A percentile compares a stretch with the other conserved stretches of the same genome.
Conservation (phyloP, 2,113 vertebrate species). For the Mustela lutreola region DNA sequence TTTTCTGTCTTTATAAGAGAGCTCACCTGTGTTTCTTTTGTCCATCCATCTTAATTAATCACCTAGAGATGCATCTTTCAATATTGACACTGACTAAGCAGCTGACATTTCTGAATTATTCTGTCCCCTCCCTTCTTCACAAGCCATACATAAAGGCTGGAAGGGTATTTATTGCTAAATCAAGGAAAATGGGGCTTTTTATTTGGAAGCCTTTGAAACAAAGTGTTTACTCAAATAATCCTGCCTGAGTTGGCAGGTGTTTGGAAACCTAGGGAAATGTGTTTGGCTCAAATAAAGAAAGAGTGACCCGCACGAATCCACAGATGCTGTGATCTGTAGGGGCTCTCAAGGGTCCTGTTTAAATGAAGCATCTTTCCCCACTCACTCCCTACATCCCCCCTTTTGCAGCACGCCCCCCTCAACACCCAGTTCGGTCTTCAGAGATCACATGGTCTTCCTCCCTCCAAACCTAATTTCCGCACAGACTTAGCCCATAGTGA, state of each 20-base stretch:
- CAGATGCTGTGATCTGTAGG: not conserved
- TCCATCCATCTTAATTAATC: not conserved
- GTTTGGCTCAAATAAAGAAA: not conserved
- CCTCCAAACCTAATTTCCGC: not conserved
- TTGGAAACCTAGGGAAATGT: not conserved
- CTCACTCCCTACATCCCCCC: too few species aligned
- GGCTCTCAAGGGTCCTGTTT: not conserved
- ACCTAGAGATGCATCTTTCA: not conserved
- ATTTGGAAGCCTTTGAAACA: slow-evolving; percentile 14
- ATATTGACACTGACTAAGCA: not conserved
- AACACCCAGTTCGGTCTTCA: not conserved
- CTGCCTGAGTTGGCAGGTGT: slow-evolving; percentile 11
- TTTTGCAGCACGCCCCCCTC: not conserved
- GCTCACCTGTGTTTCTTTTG: not conserved
- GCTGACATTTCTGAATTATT: slow-evolving; percentile 27
- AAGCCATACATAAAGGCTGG: not conserved
- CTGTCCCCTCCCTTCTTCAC: not conserved
- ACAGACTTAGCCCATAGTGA: not conserved
- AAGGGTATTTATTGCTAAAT: not conserved
- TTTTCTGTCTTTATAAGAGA: not conserved
- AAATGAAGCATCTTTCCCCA: not conserved
- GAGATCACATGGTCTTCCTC: not conserved
- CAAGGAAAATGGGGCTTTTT: not conserved
- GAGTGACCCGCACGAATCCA: not conserved
- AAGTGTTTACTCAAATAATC: not conserved